A percentile compares a stretch with the other conserved stretches of the same genome.
Conservation (phyloP, 1,140 invertebrate species). For the Papilio polytes region DNA sequence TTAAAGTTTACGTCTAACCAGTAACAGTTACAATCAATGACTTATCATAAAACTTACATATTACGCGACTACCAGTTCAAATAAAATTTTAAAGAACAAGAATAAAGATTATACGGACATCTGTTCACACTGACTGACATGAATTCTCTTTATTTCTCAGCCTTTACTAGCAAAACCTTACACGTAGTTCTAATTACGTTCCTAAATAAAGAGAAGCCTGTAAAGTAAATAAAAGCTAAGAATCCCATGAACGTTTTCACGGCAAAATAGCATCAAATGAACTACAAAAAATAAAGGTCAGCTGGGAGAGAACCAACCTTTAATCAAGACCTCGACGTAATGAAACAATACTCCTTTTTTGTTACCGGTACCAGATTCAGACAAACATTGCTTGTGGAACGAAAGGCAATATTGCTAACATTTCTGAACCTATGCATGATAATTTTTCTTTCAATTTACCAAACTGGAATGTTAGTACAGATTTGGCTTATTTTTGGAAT, state of each 20-base stretch:
- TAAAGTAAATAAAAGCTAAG: conserved; percentile 22
- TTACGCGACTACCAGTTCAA: no score
- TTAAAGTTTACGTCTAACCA: no score
- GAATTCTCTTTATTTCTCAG: neutral
- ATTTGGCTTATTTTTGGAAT: neutral
- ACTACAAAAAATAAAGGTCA: conserved; percentile 11
- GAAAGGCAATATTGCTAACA: neutral
- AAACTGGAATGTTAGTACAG: neutral
- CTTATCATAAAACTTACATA: no score
- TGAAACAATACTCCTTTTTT: conserved; percentile 18
- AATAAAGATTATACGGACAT: no score
- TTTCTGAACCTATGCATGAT: neutral
- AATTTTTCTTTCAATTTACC: conserved; percentile 2
- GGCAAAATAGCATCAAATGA: conserved; percentile 2
- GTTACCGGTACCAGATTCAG: neutral
- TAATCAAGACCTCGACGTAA: conserved; percentile 19
- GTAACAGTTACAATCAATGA: no score
- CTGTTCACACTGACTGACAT: no score
- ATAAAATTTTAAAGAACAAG: no score
- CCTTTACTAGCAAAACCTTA: neutral
- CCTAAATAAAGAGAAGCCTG: conserved; percentile 1
- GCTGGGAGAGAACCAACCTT: conserved; percentile 7
- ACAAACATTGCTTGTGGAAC: neutral
- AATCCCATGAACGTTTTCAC: neutral
- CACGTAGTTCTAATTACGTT: conserved; percentile 6